phyloP scores from a whole-genome alignment of 2,888 invertebrate genomes.

The Mythimna loreyi region DNA sequence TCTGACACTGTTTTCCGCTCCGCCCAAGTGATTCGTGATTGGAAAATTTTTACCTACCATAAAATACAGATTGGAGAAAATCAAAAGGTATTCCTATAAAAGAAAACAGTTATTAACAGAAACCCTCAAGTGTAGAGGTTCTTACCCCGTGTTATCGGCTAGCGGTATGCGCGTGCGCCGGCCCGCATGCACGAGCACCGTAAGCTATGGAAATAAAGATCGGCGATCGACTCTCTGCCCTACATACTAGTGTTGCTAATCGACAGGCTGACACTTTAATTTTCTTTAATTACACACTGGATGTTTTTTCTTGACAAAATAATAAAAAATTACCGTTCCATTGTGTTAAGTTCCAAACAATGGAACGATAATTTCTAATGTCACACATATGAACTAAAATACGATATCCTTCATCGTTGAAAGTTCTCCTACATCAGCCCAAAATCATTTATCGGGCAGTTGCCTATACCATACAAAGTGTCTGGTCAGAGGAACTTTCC shows the following conservation, averaged over 20 bases:
- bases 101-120: conserved; percentile 15
- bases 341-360: conserved; percentile 2
- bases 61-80: background rate
- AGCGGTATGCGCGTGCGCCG: conserved; percentile 74
- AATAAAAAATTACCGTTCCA: background rate
- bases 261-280: conserved; percentile 32
- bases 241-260: conserved; percentile 68
- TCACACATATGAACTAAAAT: too few relatives aligned
- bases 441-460: too few relatives aligned
- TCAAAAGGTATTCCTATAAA: background rate
- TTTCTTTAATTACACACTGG: conserved; percentile 15
- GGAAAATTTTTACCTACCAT: too few relatives aligned
- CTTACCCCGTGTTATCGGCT: conserved; percentile 73
- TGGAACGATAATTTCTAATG: too few relatives aligned
- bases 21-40: too few relatives aligned
- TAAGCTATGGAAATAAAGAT: conserved; percentile 71
- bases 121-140: conserved; percentile 64
- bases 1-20: too few relatives aligned
- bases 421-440: too few relatives aligned
- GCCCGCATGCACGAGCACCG: conserved; percentile 75
- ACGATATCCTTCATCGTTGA: too few relatives aligned
- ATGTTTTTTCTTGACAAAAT: background rate
- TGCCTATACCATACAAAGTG: too few relatives aligned
- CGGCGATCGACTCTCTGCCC: conserved; percentile 68
- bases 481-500: too few relatives aligned